Evolutionary conservation across 30 jellyfish, hydroid and myxozoan species (phyloP), one percentile per base, ranked within the genome.

Genomic region (Hydractinia echinata): DNA sequence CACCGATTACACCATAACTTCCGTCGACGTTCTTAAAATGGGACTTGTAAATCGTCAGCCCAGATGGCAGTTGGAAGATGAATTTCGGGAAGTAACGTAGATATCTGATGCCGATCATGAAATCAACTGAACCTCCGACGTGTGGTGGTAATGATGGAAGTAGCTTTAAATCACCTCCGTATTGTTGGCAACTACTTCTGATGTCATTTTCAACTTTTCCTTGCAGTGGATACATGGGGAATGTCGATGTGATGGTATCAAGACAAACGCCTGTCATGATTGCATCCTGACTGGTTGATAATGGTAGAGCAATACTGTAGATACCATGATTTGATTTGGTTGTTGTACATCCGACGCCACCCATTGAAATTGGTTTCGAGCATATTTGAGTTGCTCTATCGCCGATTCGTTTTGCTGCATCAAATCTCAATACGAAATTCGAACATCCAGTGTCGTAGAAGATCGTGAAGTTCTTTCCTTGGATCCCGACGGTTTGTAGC

Each of bases 211-310:
- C 69, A 61, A 13, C 82, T n/a, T n/a, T n/a, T n/a, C n/a, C n/a
- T 54, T 10, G 68, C 82, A 72, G 54, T 66, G 73, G 73, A 3
- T 72, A 54, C 82, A 13, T 21, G 54, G 50, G 82, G 82, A 13
- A 72, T 66, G 11, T 58, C 2, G 69, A 54, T 3, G 61, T 76
- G 81, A 76, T 52, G 51, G 4, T 58, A 11, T 58, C 69, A 13
- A 76, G 11, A 62, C 85, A 76, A 7, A 76, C 55, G 48, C 85
- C 85, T 14, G 85, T 19, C 83, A 76, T 76, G 80, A 51, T 52
- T 21, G 21, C 18, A 52, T 76, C 55, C 14, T 55, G 39, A 48
- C 81, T 53, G 51, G 55, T n/a, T 55, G 85, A 18, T 76, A 10
- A 21, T 30, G 69, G n/a, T 58, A 58, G 2, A 13, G 69, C 18